phyloP scores from a whole-genome alignment of 2,797 vertebrate species.

The Fistularia commersonii region DNA sequence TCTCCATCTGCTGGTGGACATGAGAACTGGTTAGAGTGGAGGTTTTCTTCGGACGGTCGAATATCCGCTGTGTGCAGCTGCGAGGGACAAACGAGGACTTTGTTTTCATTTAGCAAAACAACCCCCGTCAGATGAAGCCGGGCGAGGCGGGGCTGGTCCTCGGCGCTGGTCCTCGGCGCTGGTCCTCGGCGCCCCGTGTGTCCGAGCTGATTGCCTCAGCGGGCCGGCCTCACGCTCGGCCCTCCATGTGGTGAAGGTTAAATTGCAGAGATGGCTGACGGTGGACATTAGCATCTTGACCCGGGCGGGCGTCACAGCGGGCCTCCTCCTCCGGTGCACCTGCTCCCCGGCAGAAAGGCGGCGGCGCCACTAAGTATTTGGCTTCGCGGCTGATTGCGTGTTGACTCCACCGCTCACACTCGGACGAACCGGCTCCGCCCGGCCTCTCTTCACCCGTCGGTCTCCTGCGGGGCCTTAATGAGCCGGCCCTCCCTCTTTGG shows the following conservation, averaged over 20 bases:
- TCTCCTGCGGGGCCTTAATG: slow-evolving; percentile 72
- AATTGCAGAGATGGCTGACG: slow-evolving; percentile 48
- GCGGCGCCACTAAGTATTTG: slow-evolving; percentile 44
- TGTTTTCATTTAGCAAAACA: too few species aligned
- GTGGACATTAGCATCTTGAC: slow-evolving; percentile 30
- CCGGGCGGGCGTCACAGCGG: slow-evolving; percentile 49
- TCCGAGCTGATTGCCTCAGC: slow-evolving; percentile 18
- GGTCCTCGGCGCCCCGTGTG: neutral
- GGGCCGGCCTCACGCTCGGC: slow-evolving; percentile 24
- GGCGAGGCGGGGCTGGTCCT: neutral
- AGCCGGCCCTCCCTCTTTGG: slow-evolving; percentile 73
- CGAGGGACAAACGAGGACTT: too few species aligned
- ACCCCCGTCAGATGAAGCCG: neutral
- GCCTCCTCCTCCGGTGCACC: slow-evolving; percentile 50
- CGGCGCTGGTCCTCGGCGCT: too few species aligned
- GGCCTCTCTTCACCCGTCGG: slow-evolving; percentile 67
- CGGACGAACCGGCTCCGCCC: neutral
- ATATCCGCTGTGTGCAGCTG: too few species aligned
- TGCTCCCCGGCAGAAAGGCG: slow-evolving; percentile 51
- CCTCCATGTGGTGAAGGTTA: slow-evolving; percentile 46
- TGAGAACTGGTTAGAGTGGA: slow-evolving; percentile 6
- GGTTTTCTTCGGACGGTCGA: too few species aligned
- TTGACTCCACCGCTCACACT: slow-evolving; percentile 10
- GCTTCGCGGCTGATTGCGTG: slow-evolving; percentile 26
- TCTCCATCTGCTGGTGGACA: slow-evolving; percentile 53